A percentile compares a stretch with the other conserved stretches of the same genome.
These are phyloP conservation scores for Leptinotarsa rubiginosa DNA, from an alignment of 2,888 invertebrate species.

Conservation along the genomic window DNA sequence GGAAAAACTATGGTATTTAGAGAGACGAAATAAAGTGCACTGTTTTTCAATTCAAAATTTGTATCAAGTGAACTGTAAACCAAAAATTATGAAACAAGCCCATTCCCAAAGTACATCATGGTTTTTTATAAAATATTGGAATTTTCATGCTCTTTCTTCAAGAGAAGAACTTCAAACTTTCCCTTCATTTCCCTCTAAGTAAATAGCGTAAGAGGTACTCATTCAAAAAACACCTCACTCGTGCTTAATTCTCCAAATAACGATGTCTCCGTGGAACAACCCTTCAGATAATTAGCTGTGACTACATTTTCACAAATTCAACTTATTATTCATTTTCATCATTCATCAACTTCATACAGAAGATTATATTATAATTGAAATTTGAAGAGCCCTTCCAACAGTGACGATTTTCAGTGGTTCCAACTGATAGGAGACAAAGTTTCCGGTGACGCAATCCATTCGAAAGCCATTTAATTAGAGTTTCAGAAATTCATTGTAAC, in stretches of 20 bases:
- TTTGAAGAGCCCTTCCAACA: slow-evolving; percentile 23
- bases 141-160: too few relatives aligned
- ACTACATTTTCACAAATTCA: slow-evolving; percentile 23
- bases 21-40: too few relatives aligned
- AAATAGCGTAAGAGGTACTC: background rate
- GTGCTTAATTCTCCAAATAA: background rate
- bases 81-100: too few relatives aligned
- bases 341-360: slow-evolving; percentile 15
- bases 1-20: too few relatives aligned
- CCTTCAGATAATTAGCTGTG: slow-evolving; percentile 10
- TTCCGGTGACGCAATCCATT: slow-evolving; percentile 27
- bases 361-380: slow-evolving; percentile 26
- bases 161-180: too few relatives aligned
- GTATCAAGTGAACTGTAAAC: too few relatives aligned
- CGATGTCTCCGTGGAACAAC: background rate
- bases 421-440: slow-evolving; percentile 21
- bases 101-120: too few relatives aligned
- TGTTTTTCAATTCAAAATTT: too few relatives aligned
- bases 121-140: too few relatives aligned
- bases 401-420: slow-evolving; percentile 9
- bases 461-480: slow-evolving; percentile 27
- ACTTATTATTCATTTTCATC: slow-evolving; percentile 26
- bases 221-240: background rate
- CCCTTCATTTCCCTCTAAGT: background rate
- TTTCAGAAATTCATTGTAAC: slow-evolving; percentile 32